Base-by-base conservation (phyloP, 2,797 vertebrate genomes). In the Psittacula derbiana region DNA sequence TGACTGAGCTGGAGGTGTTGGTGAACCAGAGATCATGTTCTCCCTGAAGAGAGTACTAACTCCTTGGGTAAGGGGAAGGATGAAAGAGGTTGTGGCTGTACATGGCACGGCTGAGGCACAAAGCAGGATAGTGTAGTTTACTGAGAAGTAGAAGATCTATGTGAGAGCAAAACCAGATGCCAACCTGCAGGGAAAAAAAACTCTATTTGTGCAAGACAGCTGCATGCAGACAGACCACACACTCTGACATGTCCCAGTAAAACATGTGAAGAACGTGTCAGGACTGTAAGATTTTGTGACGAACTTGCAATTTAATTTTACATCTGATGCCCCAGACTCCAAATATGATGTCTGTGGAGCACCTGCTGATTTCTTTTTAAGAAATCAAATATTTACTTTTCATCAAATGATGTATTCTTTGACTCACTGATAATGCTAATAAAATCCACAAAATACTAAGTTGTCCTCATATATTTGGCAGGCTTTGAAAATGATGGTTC, bases 391-490 rank as follows among this genome's bases (percentile, higher is more conserved):
- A 36, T 58, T 58, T 58, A 58, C 55, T 36, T 25, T 58, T 25
- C 3, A 6, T 17, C 21, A 62, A 19, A 41, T 69, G 16, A 60
- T 80, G 40, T 55, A 43, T 3, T 2, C 19, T 87, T 57, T 78
- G 58, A 70, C 50, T 93, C 36, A 44, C 31, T 79, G 44, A 19
- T 30, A 91, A 57, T 40, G n/a, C 5, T 43, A 31, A 52, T 44
- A 36, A 79, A 86, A 33, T 7, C 8, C 33, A 80, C 17, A 41
- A 73, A 81, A 90, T 41, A 8, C 64, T 86, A 82, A 88, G 4
- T 31, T 95, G 15, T 82, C 36, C 25, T 81, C 24, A 10, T 96
- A 2, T 89, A 53, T 90, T 97, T 96, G 67, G 60, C 96, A 97
- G 97, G 36, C 10, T 52, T 72, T 66, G 80, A 50, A 85, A 79